These are phyloP conservation scores for Triops longicaudatus DNA, from an alignment of 1,140 invertebrate species.

Conservation along the genomic window DNA sequence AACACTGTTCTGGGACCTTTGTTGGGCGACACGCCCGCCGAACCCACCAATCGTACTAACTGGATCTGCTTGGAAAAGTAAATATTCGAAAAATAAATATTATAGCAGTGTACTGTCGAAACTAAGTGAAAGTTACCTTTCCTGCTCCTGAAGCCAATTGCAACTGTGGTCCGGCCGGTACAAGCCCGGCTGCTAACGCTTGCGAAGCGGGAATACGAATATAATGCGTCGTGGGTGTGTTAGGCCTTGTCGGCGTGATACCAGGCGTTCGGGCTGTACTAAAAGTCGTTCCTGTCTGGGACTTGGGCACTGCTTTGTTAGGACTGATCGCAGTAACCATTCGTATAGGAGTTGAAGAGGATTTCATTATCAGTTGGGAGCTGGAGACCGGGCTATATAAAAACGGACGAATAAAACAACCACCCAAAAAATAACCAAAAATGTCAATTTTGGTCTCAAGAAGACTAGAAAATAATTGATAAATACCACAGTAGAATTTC, in stretches of 20 bases:
- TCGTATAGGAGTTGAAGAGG: slow-evolving; percentile 17
- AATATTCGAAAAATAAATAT: background rate
- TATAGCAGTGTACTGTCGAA: background rate
- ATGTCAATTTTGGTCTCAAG: no score
- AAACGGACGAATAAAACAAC: background rate
- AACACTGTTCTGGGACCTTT: background rate
- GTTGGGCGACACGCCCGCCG: background rate
- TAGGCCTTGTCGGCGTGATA: slow-evolving; percentile 5
- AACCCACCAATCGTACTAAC: slow-evolving; percentile 19
- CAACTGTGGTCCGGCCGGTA: slow-evolving; percentile 20
- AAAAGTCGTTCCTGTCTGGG: background rate
- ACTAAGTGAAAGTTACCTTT: background rate
- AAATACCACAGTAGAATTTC: no score
- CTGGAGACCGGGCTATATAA: background rate
- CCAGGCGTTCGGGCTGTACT: slow-evolving; percentile 3
- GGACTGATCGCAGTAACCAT: slow-evolving; percentile 22
- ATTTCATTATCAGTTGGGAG: slow-evolving; percentile 22
- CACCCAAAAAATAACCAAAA: no score
- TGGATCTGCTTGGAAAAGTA: background rate
- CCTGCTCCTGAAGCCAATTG: background rate
- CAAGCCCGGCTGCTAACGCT: slow-evolving; percentile 24
- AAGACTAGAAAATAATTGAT: no score
- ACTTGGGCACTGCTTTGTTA: slow-evolving; percentile 6
- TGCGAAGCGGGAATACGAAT: slow-evolving; percentile 23
- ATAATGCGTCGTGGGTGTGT: slow-evolving; percentile 18